Percentiles rank a stretch among this genome's conserved stretches.
Evolutionary conservation across 2,113 vertebrate species (phyloP).

Genomic region (Casuarius casuarius): DNA sequence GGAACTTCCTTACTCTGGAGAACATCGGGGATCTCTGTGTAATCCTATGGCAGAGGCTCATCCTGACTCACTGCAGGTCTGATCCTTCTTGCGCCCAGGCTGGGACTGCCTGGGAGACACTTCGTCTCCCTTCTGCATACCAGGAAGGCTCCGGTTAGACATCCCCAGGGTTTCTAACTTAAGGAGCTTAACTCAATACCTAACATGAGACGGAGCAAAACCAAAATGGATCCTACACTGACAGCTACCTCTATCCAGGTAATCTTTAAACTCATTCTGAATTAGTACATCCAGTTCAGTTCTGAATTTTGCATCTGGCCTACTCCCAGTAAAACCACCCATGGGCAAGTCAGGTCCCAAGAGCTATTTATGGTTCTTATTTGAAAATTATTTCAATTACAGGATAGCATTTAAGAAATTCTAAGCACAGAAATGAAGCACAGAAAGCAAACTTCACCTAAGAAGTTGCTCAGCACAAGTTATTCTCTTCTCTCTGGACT

Average conservation of each 20-base stretch:
- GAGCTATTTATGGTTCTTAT: background rate
- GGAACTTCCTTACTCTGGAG: background rate
- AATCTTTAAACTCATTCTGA: background rate
- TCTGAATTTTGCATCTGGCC: background rate
- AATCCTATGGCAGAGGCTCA: background rate
- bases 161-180: background rate
- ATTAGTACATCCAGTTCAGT: background rate
- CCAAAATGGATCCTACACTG: background rate
- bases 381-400: background rate
- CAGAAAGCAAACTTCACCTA: background rate
- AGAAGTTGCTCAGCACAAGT: background rate
- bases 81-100: background rate
- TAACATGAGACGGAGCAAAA: accelerated
- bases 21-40: accelerated
- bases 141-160: background rate
- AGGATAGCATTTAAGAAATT: background rate
- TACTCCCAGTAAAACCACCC: background rate
- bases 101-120: background rate
- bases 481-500: background rate
- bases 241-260: background rate
- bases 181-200: background rate
- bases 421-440: background rate
- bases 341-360: background rate
- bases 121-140: background rate
- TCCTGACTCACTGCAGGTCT: background rate